Evolutionary conservation across 2,113 vertebrate species (phyloP).

Genomic region (Phyllostomus discolor): DNA sequence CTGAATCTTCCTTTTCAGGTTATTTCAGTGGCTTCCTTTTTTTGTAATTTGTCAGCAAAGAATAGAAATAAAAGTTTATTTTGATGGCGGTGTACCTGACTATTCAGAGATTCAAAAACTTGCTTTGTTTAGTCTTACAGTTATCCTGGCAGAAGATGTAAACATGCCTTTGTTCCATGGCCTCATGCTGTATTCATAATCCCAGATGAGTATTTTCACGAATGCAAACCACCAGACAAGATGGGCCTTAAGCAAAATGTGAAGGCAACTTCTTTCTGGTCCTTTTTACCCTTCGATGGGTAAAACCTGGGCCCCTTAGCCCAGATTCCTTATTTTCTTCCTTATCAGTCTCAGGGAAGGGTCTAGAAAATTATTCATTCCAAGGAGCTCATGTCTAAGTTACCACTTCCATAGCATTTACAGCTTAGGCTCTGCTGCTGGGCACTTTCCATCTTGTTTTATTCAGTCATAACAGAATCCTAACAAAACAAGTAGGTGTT

Average conservation of each 20-base stretch:
- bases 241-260: neutral
- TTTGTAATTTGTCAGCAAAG: constrained; percentile 54
- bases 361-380: neutral
- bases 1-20: constrained; percentile 38
- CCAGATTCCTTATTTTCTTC: neutral
- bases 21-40: constrained; percentile 45
- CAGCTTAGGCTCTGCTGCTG: neutral
- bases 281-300: neutral
- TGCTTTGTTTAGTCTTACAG: constrained; percentile 38
- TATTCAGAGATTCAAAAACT: constrained; percentile 43
- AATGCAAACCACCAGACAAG: constrained; percentile 27
- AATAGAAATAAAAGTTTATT: constrained; percentile 53
- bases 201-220: constrained; percentile 41
- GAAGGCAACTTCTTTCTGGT: neutral
- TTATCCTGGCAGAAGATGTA: constrained; percentile 23
- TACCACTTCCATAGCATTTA: neutral
- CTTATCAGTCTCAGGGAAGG: neutral
- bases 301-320: neutral
- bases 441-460: neutral
- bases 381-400: neutral
- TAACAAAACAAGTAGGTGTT: neutral
- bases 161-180: neutral
- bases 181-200: neutral
- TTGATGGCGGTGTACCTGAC: constrained; percentile 42
- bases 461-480: neutral